Conservation (phyloP, 2,113 vertebrate species). For the Pseudolaguvia tuberculata region DNA sequence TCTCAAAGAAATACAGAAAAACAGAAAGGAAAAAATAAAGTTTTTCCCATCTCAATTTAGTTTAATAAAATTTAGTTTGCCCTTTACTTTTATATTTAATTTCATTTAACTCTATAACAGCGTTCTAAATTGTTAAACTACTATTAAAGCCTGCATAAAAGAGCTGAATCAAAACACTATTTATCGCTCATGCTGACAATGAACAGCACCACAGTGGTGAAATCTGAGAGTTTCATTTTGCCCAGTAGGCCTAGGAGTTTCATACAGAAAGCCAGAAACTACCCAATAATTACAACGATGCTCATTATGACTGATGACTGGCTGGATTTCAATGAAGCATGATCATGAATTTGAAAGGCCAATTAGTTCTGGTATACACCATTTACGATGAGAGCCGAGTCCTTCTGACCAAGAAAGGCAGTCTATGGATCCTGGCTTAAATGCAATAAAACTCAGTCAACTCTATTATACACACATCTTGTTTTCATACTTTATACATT, state of each 20-base stretch:
- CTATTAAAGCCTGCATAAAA: not conserved
- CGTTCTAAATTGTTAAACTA: not conserved
- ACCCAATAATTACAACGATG: slow-evolving; percentile 28
- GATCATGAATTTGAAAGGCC: slow-evolving; percentile 37
- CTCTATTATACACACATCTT: not conserved
- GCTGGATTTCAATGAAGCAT: slow-evolving; percentile 23
- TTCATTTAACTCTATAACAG: not conserved
- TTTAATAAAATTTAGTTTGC: not conserved
- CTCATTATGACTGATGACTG: not conserved
- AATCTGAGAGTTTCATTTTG: slow-evolving; percentile 37
- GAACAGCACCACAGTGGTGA: slow-evolving; percentile 24
- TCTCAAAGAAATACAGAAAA: not conserved
- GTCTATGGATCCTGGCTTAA: slow-evolving; percentile 27
- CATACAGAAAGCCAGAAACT: slow-evolving; percentile 22
- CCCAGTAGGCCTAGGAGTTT: slow-evolving; percentile 26
- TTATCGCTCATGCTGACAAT: slow-evolving; percentile 25
- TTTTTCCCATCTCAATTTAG: not conserved
- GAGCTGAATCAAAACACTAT: slow-evolving; percentile 16
- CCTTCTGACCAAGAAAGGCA: slow-evolving; percentile 10
- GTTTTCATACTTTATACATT: not conserved
- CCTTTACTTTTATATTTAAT: too few relatives aligned
- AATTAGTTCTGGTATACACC: slow-evolving; percentile 40
- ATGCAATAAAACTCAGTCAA: not conserved
- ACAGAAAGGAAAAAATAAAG: not conserved
- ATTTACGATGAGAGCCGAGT: slow-evolving; percentile 39